Evolutionary conservation across 1,140 invertebrate genomes (phyloP), one percentile per base, ranked within the genome.

Genomic region (Drosophila rufa): DNA sequence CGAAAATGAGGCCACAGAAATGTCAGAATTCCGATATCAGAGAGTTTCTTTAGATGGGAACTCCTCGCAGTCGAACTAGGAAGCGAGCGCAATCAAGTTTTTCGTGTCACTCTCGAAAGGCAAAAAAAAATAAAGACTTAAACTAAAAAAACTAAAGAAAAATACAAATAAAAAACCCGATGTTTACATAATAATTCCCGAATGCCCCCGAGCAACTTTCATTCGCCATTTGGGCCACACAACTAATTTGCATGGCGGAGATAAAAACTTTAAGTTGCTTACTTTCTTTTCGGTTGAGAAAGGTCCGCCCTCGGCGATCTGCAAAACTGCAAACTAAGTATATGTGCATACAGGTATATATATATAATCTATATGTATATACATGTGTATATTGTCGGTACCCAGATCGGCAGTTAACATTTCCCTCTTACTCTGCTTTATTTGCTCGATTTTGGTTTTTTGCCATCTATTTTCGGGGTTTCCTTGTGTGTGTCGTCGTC

Each of bases 261-360:
- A 56, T 45, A 42, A 45, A 70, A 62, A 45, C 27, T 42, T 62
- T 46, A 56, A 36, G 76, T 48, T 57, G 74, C 64, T 75, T 82
- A 87, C 82, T 86, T 86, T 86, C 82, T 86, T 86, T 86, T 86
- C 45, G 38, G 67, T 86, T 86, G 83, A 71, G 83, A 87, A 86
- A 86, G 82, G 82, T 86, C 83, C 77, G 69, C 47, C 50, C 61
- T 53, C 40, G 33, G 51, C 60, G 55, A 66, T 64, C 47, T 51
- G 43, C 38, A 57, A 56, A 57, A 25, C 43, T 38, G 4, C 9
- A 27, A 43, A 45, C 27, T 17, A 45, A 42, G 15, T 64, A 33
- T 15, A 47, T 47, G n/a, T 6, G 11, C 0, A 19, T 6, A 25
- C 19, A 1, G 40, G 15, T 25, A 14, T 17, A 12, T 6, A 15